Evolutionary conservation across 2,888 invertebrate genomes (phyloP), one percentile per base, ranked within the genome.

Genomic region (Punctoribates punctum): DNA sequence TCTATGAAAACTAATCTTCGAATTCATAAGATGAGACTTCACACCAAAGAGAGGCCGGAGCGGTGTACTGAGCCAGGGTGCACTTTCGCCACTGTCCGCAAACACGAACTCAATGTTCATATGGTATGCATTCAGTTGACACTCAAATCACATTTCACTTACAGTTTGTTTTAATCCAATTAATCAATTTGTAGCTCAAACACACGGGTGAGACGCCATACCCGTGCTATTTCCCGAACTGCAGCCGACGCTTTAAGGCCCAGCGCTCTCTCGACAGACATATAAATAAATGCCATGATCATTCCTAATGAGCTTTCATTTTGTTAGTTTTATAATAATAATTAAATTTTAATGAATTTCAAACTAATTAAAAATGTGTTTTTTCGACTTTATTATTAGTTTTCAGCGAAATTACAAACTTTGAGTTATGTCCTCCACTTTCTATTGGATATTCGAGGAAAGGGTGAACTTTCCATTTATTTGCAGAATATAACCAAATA

Each of bases 121-220:
- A 65, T 65, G 65, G 65, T 65, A 60, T 27, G 25, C 60, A 5
- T 11, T 42, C 11, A 9, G 11, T 9, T 42, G 42, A 42, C 42
- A 1, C 42, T 8, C 11, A 9, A 34, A 8, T 34, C 34, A 34
- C 4, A 34, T 42, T 9, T 42, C 42, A 42, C 4, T 42, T 42
- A 42, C 6, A 8, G 9, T 42, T 11, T 42, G 1, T 13, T 13
- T 8, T 42, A 13, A 8, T 34, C 34, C n/a, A n/a, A 34, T 34
- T 4, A 34, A 34, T 51, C 51, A 51, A 51, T 8, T 51, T 20
- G 20, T 25, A 54, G 54, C 3, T 54, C 6, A 54, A 54, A n/a
- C 54, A 65, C 25, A 65, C 65, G 65, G 65, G 65, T n/a, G 65
- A 65, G 34, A 29, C 0, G 8, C 65, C 65, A 2, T 65, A n/a